phyloP scores from a whole-genome alignment of 2,797 vertebrate genomes.

The Acrossocheilus fasciatus region DNA sequence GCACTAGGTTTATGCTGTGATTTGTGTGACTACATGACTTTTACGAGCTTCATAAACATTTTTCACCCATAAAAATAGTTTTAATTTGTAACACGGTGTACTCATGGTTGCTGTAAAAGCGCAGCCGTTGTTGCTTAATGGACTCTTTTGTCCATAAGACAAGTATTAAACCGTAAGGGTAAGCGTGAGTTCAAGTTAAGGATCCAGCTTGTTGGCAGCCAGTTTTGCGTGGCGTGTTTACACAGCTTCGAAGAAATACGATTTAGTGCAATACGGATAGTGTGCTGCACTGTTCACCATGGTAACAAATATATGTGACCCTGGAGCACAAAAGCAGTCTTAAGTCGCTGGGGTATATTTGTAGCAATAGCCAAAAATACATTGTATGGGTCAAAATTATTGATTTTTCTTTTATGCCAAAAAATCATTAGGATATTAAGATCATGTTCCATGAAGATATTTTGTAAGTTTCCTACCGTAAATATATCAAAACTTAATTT shows the following conservation, averaged over 20 bases:
- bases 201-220: conserved; percentile 15
- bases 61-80: conserved; percentile 52
- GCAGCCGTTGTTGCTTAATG: conserved; percentile 40
- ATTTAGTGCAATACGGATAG: neutral
- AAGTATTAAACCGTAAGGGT: conserved; percentile 60
- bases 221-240: neutral
- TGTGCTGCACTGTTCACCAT: neutral
- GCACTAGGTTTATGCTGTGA: conserved; percentile 13
- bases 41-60: conserved; percentile 66
- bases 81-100: conserved; percentile 58
- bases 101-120: conserved; percentile 56
- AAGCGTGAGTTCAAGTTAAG: conserved; percentile 22
- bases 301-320: neutral
- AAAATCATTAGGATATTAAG: no score
- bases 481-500: no score
- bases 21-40: conserved; percentile 49
- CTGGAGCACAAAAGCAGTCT: no score
- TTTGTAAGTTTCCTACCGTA: no score
- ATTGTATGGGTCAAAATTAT: no score
- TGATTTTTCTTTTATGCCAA: no score
- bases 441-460: no score
- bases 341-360: no score
- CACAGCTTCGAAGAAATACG: neutral
- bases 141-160: conserved; percentile 49
- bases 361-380: no score